phyloP scores from a whole-genome alignment of 2,113 vertebrate species.

The Apodemus speciosus region DNA sequence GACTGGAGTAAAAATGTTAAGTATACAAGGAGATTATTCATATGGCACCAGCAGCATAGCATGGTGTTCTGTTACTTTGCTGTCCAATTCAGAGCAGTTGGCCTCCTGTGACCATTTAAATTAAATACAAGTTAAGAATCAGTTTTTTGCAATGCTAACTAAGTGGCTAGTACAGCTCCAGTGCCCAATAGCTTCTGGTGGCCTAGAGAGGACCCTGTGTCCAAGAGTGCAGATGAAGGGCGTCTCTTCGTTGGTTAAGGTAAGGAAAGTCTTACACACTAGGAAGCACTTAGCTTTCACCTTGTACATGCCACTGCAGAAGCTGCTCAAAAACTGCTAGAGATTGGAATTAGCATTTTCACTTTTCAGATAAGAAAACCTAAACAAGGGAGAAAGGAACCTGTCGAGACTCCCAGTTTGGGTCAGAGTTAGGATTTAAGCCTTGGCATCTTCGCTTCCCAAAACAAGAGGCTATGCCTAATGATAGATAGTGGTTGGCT shows the following conservation, averaged over 20 bases:
- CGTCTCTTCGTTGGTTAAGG: neutral
- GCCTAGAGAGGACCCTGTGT: neutral
- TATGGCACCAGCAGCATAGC: neutral
- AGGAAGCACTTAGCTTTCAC: neutral
- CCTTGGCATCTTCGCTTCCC: neutral
- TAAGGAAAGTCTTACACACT: neutral
- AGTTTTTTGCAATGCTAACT: neutral
- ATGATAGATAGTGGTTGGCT: neutral
- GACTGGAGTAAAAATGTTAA: neutral
- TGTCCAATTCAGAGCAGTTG: neutral
- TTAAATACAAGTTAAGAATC: conserved; percentile 32
- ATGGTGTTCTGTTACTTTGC: neutral
- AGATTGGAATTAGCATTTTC: neutral
- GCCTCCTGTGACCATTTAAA: neutral
- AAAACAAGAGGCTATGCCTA: neutral
- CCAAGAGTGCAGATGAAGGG: neutral
- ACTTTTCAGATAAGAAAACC: neutral
- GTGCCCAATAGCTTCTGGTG: rapidly evolving
- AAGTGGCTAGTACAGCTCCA: neutral
- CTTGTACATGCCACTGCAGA: neutral
- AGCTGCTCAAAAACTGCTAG: conserved; percentile 1
- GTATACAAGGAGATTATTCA: neutral
- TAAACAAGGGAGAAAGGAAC: neutral
- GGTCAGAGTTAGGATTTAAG: neutral
- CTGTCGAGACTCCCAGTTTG: neutral